Base-by-base conservation (phyloP, 2,888 invertebrate genomes). In the Drosophila hawaiiensis region DNA sequence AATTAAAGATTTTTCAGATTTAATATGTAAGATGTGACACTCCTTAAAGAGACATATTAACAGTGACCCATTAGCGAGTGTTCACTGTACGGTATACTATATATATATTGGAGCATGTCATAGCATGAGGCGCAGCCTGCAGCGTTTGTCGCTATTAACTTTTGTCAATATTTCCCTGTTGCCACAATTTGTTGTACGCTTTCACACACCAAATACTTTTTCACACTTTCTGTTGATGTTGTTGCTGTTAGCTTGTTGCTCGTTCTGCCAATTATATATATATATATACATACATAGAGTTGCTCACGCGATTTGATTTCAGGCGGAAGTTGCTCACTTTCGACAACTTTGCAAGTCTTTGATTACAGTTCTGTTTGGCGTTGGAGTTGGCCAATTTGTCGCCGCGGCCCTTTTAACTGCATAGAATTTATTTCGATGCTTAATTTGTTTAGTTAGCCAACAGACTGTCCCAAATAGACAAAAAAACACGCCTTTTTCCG, bases 401-500 rank as follows among this genome's bases (percentile, higher is more conserved):
- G 60, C 65, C 56, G 68, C 56, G 68, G 28, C 54, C 74, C 66
- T 55, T 58, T 28, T 41, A 55, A 4, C 33, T 41, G n/a, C 37
- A 53, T 55, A 75, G 75, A 79, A 78, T 62, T 73, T 83, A 72
- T 73, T 58, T 70, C 62, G 49, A 29, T 29, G 41, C 39, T 56
- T 39, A 49, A 56, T 56, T 31, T 62, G 33, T 76, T 73, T 61
- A 52, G 53, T 76, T 62, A 47, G 68, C 31, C 55, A 41, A 59
- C 55, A 56, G 54, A 63, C 50, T 78, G 87, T 69, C 78, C 87
- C 41, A 76, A 76, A 81, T 75, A 84, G 76, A 69, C 68, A 37
- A 64, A 73, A 16, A n/a, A 47, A 47, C 89, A 86, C 88, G 84
- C 88, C 88, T 89, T 88, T 84, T 84, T 89, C 83, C 86, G 85